phyloP scores from a whole-genome alignment of 2,888 invertebrate genomes.

The Crocallis elinguaria region DNA sequence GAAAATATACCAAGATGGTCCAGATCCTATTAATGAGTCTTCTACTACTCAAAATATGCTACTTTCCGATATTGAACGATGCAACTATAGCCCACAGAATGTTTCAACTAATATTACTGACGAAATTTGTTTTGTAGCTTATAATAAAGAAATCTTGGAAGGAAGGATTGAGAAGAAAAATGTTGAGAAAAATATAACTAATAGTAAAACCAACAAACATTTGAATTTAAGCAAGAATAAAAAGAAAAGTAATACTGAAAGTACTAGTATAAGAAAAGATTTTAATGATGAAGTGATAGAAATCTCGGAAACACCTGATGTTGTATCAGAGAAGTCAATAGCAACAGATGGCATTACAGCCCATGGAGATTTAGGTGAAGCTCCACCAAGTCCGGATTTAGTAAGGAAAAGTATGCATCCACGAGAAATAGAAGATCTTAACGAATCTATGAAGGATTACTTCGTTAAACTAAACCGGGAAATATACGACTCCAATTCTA shows the following conservation, averaged over 20 bases:
- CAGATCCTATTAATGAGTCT: slow-evolving; percentile 46
- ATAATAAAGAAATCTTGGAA: slow-evolving; percentile 16
- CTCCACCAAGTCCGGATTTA: slow-evolving; percentile 52
- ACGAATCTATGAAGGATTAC: slow-evolving; percentile 53
- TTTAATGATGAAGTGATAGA: not conserved
- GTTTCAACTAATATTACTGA: slow-evolving; percentile 37
- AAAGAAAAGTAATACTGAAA: not conserved
- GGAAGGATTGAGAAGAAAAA: too few species aligned
- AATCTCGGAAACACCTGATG: slow-evolving; percentile 20
- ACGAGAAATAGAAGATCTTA: slow-evolving; percentile 55
- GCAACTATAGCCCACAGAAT: slow-evolving; percentile 41
- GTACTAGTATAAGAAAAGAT: not conserved
- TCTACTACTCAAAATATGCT: slow-evolving; percentile 58
- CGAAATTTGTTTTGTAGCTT: slow-evolving; percentile 35
- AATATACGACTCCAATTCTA: slow-evolving; percentile 33
- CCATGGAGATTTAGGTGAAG: slow-evolving; percentile 62
- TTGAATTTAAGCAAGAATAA: not conserved
- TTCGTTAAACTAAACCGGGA: slow-evolving; percentile 52
- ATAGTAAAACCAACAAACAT: not conserved
- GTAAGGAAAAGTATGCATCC: slow-evolving; percentile 47
- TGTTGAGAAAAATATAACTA: not conserved
- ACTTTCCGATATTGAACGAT: slow-evolving; percentile 51
- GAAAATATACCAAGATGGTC: slow-evolving; percentile 50
- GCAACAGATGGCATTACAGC: slow-evolving; percentile 63
- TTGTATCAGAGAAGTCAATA: slow-evolving; percentile 55